Conservation (phyloP, 2,797 vertebrate species). For the Mus spretus region DNA sequence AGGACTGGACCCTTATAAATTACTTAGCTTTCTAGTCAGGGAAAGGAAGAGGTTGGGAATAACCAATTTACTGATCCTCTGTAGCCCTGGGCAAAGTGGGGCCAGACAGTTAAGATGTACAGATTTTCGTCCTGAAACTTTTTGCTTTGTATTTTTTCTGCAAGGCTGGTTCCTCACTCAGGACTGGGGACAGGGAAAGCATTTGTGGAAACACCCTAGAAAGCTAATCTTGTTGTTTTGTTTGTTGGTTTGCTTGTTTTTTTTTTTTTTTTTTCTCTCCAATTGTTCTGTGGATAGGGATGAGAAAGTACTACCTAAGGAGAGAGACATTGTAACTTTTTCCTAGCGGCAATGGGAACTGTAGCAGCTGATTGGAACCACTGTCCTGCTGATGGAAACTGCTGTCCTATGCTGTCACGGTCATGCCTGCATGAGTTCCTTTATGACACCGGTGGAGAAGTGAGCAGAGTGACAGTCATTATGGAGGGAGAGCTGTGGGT, state of each 20-base stretch:
- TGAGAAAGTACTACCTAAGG: slow-evolving; percentile 50
- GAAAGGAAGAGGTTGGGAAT: slow-evolving; percentile 71
- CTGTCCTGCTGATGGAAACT: not conserved
- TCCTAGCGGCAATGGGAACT: not conserved
- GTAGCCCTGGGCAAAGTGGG: slow-evolving; percentile 66
- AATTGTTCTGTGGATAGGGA: slow-evolving; percentile 37
- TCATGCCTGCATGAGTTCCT: slow-evolving; percentile 19
- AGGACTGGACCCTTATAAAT: slow-evolving; percentile 81
- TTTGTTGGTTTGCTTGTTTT: not conserved
- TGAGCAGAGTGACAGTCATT: not conserved
- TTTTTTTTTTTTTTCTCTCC: not conserved
- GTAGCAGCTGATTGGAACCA: too few species aligned
- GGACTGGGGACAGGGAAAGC: not conserved
- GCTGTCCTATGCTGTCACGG: not conserved
- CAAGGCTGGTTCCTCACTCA: slow-evolving; percentile 21
- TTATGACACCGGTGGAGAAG: not conserved
- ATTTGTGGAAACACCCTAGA: slow-evolving; percentile 62
- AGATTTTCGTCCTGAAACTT: slow-evolving; percentile 53
- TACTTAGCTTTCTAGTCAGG: slow-evolving; percentile 84
- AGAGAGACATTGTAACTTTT: slow-evolving; percentile 40
- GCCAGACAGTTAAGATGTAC: not conserved
- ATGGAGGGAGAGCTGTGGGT: not conserved
- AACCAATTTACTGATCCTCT: slow-evolving; percentile 75
- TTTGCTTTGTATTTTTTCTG: not conserved
- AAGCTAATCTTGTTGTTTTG: not conserved